Evolutionary conservation across 2,113 vertebrate genomes (phyloP).

Genomic region (Gallinago undulata): DNA sequence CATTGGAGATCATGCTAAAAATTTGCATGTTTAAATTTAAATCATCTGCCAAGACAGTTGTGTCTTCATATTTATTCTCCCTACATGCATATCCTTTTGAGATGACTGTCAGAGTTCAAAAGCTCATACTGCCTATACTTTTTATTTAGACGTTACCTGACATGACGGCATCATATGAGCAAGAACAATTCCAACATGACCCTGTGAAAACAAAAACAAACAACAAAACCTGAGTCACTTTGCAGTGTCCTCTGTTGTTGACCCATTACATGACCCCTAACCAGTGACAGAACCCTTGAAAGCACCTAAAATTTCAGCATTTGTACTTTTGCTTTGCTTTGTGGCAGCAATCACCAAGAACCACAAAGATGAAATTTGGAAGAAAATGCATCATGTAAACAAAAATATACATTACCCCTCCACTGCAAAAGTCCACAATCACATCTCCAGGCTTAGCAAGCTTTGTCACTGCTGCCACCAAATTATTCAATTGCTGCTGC

Average conservation of each 20-base stretch:
- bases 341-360: neutral
- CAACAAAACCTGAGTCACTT: neutral
- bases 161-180: slow-evolving; percentile 86
- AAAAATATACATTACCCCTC: slow-evolving; percentile 81
- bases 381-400: neutral
- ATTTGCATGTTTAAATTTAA: neutral
- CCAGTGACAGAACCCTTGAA: neutral
- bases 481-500: slow-evolving; percentile 94
- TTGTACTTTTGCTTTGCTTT: neutral
- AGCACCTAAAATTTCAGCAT: neutral
- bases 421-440: slow-evolving; percentile 97
- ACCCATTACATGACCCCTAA: neutral
- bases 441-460: slow-evolving; percentile 84
- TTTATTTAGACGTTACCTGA: slow-evolving; percentile 78
- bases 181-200: slow-evolving; percentile 94
- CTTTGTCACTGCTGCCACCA: slow-evolving; percentile 84
- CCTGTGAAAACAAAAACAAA: slow-evolving; percentile 75
- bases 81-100: neutral
- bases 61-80: neutral
- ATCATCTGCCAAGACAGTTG: neutral
- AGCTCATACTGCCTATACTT: neutral
- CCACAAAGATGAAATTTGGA: neutral
- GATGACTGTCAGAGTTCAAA: neutral
- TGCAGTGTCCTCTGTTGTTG: neutral
- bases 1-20: neutral